Conservation (phyloP, 2,113 vertebrate genomes). For the Ageneiosus marmoratus region DNA sequence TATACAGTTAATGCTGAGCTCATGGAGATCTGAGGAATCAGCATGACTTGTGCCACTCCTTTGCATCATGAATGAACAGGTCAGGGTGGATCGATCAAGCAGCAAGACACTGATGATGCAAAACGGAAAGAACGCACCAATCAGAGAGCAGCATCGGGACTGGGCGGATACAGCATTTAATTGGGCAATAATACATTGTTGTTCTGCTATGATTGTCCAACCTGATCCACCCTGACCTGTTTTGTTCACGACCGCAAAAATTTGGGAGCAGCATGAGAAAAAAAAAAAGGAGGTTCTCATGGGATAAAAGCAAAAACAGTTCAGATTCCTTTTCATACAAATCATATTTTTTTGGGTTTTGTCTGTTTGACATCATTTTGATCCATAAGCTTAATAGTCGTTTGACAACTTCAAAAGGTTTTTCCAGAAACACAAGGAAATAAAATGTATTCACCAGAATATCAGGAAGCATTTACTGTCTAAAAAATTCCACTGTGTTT, state of each 20-base stretch:
- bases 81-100: background rate
- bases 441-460: background rate
- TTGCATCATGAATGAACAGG: constrained; percentile 5
- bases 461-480: background rate
- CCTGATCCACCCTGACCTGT: constrained; percentile 23
- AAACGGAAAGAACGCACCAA: background rate
- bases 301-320: background rate
- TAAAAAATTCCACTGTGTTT: too few species aligned
- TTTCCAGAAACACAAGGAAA: background rate
- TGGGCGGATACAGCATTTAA: background rate
- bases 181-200: background rate
- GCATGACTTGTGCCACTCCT: background rate
- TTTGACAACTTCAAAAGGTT: background rate
- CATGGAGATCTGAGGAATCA: background rate
- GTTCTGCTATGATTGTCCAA: background rate
- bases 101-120: background rate
- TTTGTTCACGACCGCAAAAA: background rate
- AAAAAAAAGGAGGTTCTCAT: background rate
- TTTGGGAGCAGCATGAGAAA: background rate
- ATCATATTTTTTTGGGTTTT: background rate
- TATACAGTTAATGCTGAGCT: background rate
- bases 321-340: background rate
- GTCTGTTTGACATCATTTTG: background rate
- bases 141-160: background rate
- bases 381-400: background rate